A percentile compares a stretch with the other conserved stretches of the same genome.
Conservation (phyloP, 2,888 invertebrate genomes). For the Lysandra bellargus region DNA sequence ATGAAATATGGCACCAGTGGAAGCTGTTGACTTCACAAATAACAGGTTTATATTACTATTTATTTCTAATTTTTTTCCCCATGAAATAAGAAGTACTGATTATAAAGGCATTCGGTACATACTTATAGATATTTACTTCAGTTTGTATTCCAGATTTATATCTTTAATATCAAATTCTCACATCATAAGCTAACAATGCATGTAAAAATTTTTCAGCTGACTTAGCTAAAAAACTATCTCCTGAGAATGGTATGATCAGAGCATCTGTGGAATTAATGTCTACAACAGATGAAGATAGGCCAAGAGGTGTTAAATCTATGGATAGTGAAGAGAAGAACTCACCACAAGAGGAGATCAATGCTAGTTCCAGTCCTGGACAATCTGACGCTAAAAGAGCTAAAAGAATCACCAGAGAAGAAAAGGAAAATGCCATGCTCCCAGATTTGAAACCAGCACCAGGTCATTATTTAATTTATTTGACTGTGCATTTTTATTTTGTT, state of each 20-base stretch:
- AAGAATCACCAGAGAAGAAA: constrained; percentile 76
- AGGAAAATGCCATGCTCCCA: constrained; percentile 89
- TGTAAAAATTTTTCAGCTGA: constrained; percentile 60
- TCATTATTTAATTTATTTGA: constrained; percentile 41
- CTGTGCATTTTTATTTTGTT: neutral
- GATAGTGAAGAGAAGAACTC: constrained; percentile 48
- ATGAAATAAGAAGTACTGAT: too few relatives aligned
- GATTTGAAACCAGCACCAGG: constrained; percentile 87
- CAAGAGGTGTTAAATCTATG: constrained; percentile 75
- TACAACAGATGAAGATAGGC: constrained; percentile 85
- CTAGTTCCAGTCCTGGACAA: constrained; percentile 62
- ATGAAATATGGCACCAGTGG: constrained; percentile 93
- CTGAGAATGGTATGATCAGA: constrained; percentile 87
- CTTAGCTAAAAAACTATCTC: constrained; percentile 83
- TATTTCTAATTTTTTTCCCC: too few relatives aligned
- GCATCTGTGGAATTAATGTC: constrained; percentile 90
- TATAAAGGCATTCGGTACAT: too few relatives aligned
- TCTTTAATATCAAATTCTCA: neutral
- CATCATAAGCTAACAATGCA: neutral
- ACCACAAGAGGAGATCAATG: constrained; percentile 40
- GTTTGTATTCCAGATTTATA: too few relatives aligned
- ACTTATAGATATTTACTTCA: too few relatives aligned
- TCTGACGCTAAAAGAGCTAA: constrained; percentile 65
- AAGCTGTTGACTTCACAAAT: constrained; percentile 86
- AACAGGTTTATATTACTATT: constrained; percentile 63